A percentile compares a stretch with the other conserved stretches of the same genome.
phyloP scores from a whole-genome alignment of 2,113 vertebrate genomes.

The Pionites leucogaster region DNA sequence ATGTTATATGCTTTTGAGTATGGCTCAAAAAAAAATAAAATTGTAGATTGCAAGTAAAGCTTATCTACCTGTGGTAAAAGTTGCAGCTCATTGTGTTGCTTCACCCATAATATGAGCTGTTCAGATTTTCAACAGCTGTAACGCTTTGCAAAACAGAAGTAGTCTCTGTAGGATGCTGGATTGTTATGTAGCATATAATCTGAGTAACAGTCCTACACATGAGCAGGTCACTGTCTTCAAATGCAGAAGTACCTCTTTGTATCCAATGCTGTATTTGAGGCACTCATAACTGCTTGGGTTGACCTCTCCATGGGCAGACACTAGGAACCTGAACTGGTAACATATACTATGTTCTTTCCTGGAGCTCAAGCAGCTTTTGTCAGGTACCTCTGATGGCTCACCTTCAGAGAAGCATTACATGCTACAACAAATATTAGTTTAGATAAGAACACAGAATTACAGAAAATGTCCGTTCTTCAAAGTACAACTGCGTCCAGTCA shows the following conservation, averaged over 20 bases:
- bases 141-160: rapidly evolving
- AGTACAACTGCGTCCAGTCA: neutral
- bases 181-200: neutral
- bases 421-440: neutral
- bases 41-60: neutral
- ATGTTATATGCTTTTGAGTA: neutral
- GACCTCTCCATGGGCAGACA: neutral
- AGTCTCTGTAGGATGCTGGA: neutral
- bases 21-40: neutral
- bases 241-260: neutral
- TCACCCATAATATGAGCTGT: neutral
- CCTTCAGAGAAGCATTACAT: neutral
- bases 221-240: neutral
- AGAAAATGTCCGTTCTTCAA: neutral
- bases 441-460: neutral
- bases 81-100: neutral
- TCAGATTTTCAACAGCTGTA: neutral
- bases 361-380: neutral
- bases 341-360: neutral
- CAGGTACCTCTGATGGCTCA: neutral
- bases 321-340: neutral
- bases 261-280: neutral
- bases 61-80: neutral
- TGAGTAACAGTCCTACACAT: neutral
- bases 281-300: neutral